Conservation (phyloP, 2,797 vertebrate genomes). For the Peromyscus aztecus region DNA sequence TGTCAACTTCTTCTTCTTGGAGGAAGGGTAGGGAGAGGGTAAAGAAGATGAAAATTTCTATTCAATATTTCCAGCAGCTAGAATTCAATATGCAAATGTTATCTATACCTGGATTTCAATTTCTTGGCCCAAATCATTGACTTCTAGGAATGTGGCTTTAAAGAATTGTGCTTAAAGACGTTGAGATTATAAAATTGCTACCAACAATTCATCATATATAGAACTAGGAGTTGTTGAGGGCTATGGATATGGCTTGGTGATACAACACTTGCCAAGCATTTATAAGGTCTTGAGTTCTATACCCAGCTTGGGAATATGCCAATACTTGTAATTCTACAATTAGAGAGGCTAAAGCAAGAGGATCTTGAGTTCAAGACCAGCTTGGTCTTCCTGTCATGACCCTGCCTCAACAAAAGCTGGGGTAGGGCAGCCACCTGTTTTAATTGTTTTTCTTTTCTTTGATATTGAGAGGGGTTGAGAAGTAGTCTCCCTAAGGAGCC, state of each 20-base stretch:
- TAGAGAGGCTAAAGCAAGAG: not conserved
- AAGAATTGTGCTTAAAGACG: not conserved
- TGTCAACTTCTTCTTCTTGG: not conserved
- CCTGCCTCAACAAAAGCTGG: not conserved
- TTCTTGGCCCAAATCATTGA: not conserved
- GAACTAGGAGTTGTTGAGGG: not conserved
- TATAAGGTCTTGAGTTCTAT: not conserved
- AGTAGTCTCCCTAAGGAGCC: not conserved
- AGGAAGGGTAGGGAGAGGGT: not conserved
- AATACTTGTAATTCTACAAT: not conserved
- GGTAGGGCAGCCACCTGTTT: not conserved
- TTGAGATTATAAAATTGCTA: not conserved
- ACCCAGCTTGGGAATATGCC: not conserved
- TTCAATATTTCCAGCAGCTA: not conserved
- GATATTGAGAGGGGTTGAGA: not conserved
- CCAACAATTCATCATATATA: not conserved
- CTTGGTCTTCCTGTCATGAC: not conserved
- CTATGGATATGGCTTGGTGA: not conserved
- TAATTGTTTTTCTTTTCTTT: not conserved
- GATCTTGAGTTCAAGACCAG: not conserved
- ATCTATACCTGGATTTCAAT: not conserved
- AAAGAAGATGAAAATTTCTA: not conserved
- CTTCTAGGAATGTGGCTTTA: not conserved
- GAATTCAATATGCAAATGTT: not conserved
- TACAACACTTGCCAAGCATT: not conserved